Evolutionary conservation across 2,113 vertebrate species (phyloP).

Genomic region (Conger conger): DNA sequence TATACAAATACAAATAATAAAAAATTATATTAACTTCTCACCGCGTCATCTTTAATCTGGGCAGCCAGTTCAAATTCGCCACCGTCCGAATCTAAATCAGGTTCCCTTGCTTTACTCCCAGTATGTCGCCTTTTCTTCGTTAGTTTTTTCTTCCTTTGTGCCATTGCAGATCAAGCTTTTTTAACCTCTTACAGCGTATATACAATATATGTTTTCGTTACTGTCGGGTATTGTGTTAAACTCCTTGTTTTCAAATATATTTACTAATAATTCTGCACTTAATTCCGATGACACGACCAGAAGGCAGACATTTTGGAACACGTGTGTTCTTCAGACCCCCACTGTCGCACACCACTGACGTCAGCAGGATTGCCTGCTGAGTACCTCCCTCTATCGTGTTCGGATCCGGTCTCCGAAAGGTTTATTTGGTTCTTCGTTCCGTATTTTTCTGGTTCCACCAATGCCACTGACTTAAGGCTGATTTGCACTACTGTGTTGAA

Average conservation of each 20-base stretch:
- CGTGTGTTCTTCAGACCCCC: constrained; percentile 47
- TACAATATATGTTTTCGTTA: not conserved
- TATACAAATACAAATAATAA: not conserved
- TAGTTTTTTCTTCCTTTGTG: constrained; percentile 69
- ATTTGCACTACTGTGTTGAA: too few species aligned
- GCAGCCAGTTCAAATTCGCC: constrained; percentile 66
- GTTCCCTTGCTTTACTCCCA: constrained; percentile 40
- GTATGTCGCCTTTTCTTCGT: constrained; percentile 63
- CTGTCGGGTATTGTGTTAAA: not conserved
- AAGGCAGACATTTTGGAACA: constrained; percentile 60
- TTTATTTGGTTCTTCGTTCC: too few species aligned
- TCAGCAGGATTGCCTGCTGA: not conserved
- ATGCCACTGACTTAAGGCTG: too few species aligned
- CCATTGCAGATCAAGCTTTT: constrained; percentile 52
- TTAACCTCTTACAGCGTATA: not conserved
- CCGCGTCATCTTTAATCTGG: constrained; percentile 63
- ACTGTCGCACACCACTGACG: not conserved
- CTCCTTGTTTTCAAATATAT: not conserved
- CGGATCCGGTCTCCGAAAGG: too few species aligned
- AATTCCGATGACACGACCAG: constrained; percentile 27
- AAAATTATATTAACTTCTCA: constrained; percentile 34
- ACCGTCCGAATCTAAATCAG: constrained; percentile 61
- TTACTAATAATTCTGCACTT: not conserved
- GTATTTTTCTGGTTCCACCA: too few species aligned
- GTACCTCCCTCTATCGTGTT: too few species aligned